Conservation (phyloP, 1,140 invertebrate genomes). For the Portunus trituberculatus region DNA sequence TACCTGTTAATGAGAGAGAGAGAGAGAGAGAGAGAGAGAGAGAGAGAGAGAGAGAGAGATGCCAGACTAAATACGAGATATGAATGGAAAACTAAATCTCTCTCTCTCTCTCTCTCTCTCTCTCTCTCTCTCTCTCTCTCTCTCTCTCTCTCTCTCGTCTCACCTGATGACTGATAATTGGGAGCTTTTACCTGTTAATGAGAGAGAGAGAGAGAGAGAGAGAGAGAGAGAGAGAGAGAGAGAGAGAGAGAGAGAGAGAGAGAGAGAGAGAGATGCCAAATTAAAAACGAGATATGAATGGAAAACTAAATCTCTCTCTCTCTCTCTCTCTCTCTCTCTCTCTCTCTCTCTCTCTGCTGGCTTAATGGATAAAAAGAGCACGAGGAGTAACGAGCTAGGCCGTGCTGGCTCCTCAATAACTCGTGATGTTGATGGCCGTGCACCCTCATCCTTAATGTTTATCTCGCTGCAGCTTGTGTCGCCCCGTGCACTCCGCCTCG, state of each 20-base stretch:
- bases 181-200: not conserved
- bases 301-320: not conserved
- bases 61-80: too few species aligned
- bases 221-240: conserved; percentile 44
- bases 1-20: too few species aligned
- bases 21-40: too few species aligned
- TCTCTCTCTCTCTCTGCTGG: conserved; percentile 40
- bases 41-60: too few species aligned
- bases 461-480: not conserved
- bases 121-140: too few species aligned
- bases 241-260: conserved; percentile 46
- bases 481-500: not conserved
- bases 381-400: not conserved
- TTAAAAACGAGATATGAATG: not conserved
- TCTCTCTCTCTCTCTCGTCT: too few species aligned
- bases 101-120: too few species aligned
- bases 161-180: not conserved
- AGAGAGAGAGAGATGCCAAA: not conserved
- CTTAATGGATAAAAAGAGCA: not conserved
- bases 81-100: too few species aligned
- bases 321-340: conserved; percentile 44
- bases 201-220: conserved; percentile 56
- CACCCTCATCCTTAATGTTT: conserved; percentile 1
- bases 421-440: not conserved
- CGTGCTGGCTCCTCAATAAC: not conserved